Conservation (phyloP, 1,140 invertebrate genomes). For the Aphelenchoides avenae region DNA sequence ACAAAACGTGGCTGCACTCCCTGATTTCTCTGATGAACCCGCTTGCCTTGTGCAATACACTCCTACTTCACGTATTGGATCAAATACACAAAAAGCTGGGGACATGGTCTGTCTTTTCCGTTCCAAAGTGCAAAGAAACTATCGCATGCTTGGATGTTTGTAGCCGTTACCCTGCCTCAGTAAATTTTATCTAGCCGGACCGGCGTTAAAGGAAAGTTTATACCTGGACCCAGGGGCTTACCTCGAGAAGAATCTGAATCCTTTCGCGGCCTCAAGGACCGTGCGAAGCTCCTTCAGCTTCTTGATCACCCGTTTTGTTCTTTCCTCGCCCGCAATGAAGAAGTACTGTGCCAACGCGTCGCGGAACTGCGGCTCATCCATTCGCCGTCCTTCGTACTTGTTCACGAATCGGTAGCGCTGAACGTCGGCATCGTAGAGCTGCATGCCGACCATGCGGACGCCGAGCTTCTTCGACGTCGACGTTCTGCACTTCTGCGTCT, state of each 20-base stretch:
- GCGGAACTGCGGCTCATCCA: slow-evolving; percentile 32
- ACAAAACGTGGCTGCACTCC: too few relatives aligned
- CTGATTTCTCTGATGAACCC: too few relatives aligned
- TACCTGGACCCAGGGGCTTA: too few relatives aligned
- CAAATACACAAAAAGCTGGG: too few relatives aligned
- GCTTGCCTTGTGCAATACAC: too few relatives aligned
- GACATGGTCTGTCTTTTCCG: too few relatives aligned
- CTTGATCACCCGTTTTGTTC: slow-evolving; percentile 41
- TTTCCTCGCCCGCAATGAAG: slow-evolving; percentile 22
- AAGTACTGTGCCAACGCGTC: slow-evolving; percentile 32
- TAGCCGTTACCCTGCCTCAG: too few relatives aligned
- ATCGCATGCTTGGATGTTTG: too few relatives aligned
- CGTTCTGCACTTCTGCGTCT: slow-evolving; percentile 82
- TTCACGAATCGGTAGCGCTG: slow-evolving; percentile 34
- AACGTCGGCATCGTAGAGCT: slow-evolving; percentile 63
- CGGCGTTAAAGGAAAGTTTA: too few relatives aligned
- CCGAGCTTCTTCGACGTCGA: slow-evolving; percentile 81
- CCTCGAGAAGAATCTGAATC: slow-evolving; percentile 91
- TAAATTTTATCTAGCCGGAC: too few relatives aligned
- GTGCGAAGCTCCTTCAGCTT: slow-evolving; percentile 71
- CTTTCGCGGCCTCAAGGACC: slow-evolving; percentile 70
- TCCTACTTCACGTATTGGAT: too few relatives aligned
- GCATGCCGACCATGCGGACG: slow-evolving; percentile 85
- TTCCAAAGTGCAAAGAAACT: too few relatives aligned
- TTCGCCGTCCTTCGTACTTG: slow-evolving; percentile 46